Conservation (phyloP, 2,113 vertebrate genomes). For the Nannobrachium achirus region DNA sequence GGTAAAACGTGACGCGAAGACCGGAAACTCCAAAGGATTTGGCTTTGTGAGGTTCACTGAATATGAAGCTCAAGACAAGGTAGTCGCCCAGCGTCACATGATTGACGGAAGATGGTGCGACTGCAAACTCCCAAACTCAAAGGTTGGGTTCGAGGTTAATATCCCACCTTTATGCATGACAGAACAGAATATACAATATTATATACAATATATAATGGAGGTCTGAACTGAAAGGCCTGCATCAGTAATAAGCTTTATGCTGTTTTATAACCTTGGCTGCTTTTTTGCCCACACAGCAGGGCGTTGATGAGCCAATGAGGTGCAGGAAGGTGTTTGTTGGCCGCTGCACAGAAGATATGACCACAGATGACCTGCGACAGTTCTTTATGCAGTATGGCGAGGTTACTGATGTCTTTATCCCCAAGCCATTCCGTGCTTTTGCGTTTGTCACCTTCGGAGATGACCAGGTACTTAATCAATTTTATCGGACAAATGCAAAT, state of each 20-base stretch:
- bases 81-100: slow-evolving; percentile 97
- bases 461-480: slow-evolving; percentile 87
- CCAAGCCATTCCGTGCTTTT: slow-evolving; percentile 97
- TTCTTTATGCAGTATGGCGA: slow-evolving; percentile 98
- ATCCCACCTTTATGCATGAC: slow-evolving; percentile 46
- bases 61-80: slow-evolving; percentile 97
- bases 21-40: slow-evolving; percentile 97
- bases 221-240: no score
- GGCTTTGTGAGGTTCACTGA: slow-evolving; percentile 98
- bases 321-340: slow-evolving; percentile 98
- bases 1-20: slow-evolving; percentile 97
- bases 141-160: slow-evolving; percentile 75
- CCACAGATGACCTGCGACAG: slow-evolving; percentile 90
- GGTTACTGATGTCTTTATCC: slow-evolving; percentile 98
- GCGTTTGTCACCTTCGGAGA: slow-evolving; percentile 98
- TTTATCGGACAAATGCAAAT: neutral
- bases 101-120: slow-evolving; percentile 99
- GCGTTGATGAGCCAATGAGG: slow-evolving; percentile 92
- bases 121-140: slow-evolving; percentile 98
- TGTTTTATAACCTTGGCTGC: neutral
- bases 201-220: no score
- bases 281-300: slow-evolving; percentile 80
- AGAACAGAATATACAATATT: no score
- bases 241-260: neutral
- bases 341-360: slow-evolving; percentile 97